These are phyloP conservation scores for Myxocyprinus asiaticus DNA, from an alignment of 2,113 vertebrate species.

Conservation along the genomic window DNA sequence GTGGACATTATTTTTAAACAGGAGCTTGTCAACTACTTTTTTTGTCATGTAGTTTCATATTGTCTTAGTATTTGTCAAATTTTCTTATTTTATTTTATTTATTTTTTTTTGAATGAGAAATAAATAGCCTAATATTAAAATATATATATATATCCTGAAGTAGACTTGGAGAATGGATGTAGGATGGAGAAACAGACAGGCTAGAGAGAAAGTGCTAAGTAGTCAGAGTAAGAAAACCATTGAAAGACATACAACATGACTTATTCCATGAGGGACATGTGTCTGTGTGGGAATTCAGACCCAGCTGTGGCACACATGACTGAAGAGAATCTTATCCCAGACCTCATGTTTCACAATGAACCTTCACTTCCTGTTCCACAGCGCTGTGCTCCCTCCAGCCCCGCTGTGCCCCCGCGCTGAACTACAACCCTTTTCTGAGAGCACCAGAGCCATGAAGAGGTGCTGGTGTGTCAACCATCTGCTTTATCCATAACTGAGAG, in stretches of 20 bases:
- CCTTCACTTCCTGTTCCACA: constrained; percentile 84
- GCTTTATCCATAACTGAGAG: constrained; percentile 82
- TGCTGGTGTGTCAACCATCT: constrained; percentile 86
- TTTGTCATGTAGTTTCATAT: no score
- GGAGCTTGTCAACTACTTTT: no score
- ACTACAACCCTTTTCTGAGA: constrained; percentile 78
- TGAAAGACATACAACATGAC: constrained; percentile 49
- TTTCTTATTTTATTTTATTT: no score
- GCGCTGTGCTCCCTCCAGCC: constrained; percentile 24
- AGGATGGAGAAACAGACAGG: neutral
- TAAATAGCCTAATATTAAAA: no score
- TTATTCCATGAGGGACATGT: constrained; percentile 61
- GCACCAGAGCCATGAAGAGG: constrained; percentile 84
- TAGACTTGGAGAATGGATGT: no score
- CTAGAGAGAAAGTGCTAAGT: constrained; percentile 14
- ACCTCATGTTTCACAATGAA: constrained; percentile 86
- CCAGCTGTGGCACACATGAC: constrained; percentile 85
- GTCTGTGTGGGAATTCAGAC: constrained; percentile 58
- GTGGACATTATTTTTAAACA: no score
- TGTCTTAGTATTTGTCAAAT: no score
- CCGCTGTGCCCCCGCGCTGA: neutral
- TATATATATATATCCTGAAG: no score
- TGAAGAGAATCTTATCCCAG: constrained; percentile 71
- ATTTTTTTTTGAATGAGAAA: no score
- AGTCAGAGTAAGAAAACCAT: neutral